Conservation (phyloP, 1,140 invertebrate genomes). For the Drosophila micromelanica region DNA sequence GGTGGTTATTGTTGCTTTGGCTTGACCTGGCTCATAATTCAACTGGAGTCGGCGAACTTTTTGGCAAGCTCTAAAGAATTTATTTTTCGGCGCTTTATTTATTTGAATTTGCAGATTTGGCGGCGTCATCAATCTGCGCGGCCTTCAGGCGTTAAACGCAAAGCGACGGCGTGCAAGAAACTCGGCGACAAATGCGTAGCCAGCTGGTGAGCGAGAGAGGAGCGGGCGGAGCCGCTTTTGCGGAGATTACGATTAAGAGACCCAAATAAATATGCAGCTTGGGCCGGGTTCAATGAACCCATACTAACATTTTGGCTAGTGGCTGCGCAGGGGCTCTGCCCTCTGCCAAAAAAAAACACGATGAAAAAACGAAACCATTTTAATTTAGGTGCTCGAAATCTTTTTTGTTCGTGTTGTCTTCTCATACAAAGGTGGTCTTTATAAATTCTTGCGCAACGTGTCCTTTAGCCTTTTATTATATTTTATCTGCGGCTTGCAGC, state of each 20-base stretch:
- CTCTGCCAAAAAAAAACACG: conserved; percentile 15
- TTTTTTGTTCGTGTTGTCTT: conserved; percentile 17
- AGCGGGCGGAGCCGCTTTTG: conserved; percentile 9
- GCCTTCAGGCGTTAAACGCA: conserved; percentile 77
- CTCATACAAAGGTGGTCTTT: conserved; percentile 67
- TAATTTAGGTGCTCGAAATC: conserved; percentile 54
- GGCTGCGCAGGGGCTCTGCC: conserved; percentile 52
- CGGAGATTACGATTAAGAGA: conserved; percentile 65
- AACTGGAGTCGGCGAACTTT: conserved; percentile 54
- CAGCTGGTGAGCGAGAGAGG: neutral
- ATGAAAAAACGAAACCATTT: conserved; percentile 54
- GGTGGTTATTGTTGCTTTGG: neutral
- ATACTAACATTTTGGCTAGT: conserved; percentile 60
- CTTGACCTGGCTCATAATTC: conserved; percentile 57
- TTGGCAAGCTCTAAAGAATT: conserved; percentile 24
- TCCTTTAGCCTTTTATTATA: conserved; percentile 81
- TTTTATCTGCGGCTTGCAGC: conserved; percentile 43
- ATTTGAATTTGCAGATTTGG: conserved; percentile 55
- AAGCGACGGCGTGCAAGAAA: conserved; percentile 45
- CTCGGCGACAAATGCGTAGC: conserved; percentile 61
- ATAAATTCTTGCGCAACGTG: conserved; percentile 76
- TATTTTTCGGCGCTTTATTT: conserved; percentile 47
- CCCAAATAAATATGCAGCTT: conserved; percentile 73
- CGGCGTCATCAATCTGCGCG: conserved; percentile 70
- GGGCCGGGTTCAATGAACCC: conserved; percentile 62